Evolutionary conservation across 1,140 invertebrate species (phyloP), one percentile per base, ranked within the genome.

Genomic region (Stenopsyche tienmushanensis): DNA sequence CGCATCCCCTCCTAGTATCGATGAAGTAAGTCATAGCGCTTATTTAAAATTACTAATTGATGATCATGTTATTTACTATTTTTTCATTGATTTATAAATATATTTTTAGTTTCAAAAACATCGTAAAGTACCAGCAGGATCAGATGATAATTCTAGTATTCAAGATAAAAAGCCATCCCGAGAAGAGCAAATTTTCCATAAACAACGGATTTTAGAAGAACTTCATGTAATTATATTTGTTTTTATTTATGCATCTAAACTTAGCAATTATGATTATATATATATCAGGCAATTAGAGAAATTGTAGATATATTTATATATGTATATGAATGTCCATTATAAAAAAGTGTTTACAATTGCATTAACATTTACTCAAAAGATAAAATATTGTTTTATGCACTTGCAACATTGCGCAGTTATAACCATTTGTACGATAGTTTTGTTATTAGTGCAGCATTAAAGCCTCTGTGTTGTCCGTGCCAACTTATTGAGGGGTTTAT

Each of bases 131-230:
- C 62, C 68, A 0, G 64, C 55, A 41, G 62, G 69, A 63, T 66
- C 72, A 52, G 66, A 78, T 59, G 79, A 81, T 45, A 78, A 78
- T 59, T 77, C 77, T 10, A 81, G 77, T 72, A 78, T 20, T 24
- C 65, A 64, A 52, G 64, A 64, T 9, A 70, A 66, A 29, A 70
- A 70, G 62, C 41, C 62, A 78, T 67, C 68, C 78, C 76, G 80
- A 66, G 86, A 89, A 69, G 88, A 90, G 57, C 86, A 89, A 69
- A 86, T 87, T 47, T 75, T 86, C 15, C 83, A 88, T 65, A 90
- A 90, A 71, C 88, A 90, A 76, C 87, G 89, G 73, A 90, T 91
- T 72, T 80, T 91, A 5, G 89, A 91, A 72, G 89, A 92, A 75
- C 75, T 92, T 62, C 87, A 91, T 78, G 85, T 86, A 75, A 65